These are phyloP conservation scores for Hyposoter didymator DNA, from an alignment of 2,888 invertebrate genomes.

Conservation along the genomic window DNA sequence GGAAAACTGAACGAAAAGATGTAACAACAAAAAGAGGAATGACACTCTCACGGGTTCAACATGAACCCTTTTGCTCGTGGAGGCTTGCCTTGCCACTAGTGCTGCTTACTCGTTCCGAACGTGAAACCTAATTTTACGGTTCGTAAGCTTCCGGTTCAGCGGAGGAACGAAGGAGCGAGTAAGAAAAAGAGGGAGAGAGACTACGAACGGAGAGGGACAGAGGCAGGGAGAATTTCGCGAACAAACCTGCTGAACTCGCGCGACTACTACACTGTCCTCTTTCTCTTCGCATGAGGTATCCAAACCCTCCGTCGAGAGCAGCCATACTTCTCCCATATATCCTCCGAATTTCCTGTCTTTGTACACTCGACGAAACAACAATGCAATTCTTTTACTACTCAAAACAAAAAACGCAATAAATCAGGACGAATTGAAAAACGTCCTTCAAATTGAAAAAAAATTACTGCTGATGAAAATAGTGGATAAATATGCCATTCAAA, in stretches of 20 bases:
- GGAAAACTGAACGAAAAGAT: background rate
- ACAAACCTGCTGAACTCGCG: slow-evolving; percentile 70
- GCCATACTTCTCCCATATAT: slow-evolving; percentile 50
- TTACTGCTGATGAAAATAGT: background rate
- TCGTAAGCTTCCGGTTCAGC: slow-evolving; percentile 69
- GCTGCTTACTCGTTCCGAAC: slow-evolving; percentile 67
- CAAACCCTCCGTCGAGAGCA: slow-evolving; percentile 31
- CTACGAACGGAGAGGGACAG: slow-evolving; percentile 1
- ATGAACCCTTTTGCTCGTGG: slow-evolving; percentile 51
- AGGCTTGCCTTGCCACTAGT: slow-evolving; percentile 42
- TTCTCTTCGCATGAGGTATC: slow-evolving; percentile 33
- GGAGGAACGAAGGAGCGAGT: slow-evolving; percentile 38
- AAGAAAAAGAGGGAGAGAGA: slow-evolving; percentile 30
- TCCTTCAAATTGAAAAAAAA: background rate
- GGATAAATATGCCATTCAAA: background rate
- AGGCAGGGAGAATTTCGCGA: slow-evolving; percentile 53
- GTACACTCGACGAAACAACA: slow-evolving; percentile 47
- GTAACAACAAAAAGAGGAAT: slow-evolving; percentile 12
- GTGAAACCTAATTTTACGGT: slow-evolving; percentile 75
- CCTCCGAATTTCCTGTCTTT: slow-evolving; percentile 50
- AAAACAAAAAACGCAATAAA: slow-evolving; percentile 7
- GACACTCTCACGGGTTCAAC: slow-evolving; percentile 34
- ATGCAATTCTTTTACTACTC: slow-evolving; percentile 7
- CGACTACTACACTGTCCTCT: slow-evolving; percentile 58
- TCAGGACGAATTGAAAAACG: slow-evolving; percentile 7